Base-by-base conservation (phyloP, 1,140 invertebrate species). In the Drosophila gunungcola region DNA sequence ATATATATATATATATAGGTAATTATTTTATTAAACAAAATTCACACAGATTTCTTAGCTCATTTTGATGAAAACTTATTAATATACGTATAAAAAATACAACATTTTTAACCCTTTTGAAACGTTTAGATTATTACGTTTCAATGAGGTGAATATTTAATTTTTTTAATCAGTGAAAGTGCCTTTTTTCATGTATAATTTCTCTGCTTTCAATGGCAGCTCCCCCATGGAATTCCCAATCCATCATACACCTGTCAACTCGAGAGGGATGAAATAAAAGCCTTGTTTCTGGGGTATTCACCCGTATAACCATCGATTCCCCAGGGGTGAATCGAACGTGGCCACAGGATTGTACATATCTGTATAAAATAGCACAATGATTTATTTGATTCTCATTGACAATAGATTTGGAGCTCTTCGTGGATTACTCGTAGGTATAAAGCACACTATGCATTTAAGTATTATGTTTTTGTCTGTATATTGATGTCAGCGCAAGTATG, bases 281-380 rank as follows among this genome's bases (percentile, higher is more conserved):
- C 3, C 29, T 3, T 11, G 2, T 2, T 10, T 36, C 6, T 53
- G 16, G 2, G 51, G 51, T 53, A 53, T 53, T 53, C 11, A 38
- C 16, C 51, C 34, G 34, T 53, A 9, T n/a, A 25, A n/a, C 53
- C 53, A 55, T 41, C 21, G 38, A 29, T 29, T 41, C 12, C 36
- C 52, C 12, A 29, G 21, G 29, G 32, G 9, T 49, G 13, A 13
- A n/a, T 56, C 39, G 55, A 21, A n/a, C 10, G 3, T 34, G 54
- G 54, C 27, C 41, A 46, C 13, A 2, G 29, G 46, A 39, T 46
- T 98, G 99, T 94, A 99, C 99, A 12, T 96, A 96, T 62, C 98
- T 98, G 6, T 97, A 95, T 29, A 99, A 94, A 55, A 99, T 98
- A 65, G 61, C 65, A 64, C 53, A 57, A 60, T 68, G 34, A 98